A percentile compares a stretch with the other conserved stretches of the same genome.
These are phyloP conservation scores for Sakesphorus luctuosus DNA, from an alignment of 2,113 vertebrate genomes.

Conservation along the genomic window DNA sequence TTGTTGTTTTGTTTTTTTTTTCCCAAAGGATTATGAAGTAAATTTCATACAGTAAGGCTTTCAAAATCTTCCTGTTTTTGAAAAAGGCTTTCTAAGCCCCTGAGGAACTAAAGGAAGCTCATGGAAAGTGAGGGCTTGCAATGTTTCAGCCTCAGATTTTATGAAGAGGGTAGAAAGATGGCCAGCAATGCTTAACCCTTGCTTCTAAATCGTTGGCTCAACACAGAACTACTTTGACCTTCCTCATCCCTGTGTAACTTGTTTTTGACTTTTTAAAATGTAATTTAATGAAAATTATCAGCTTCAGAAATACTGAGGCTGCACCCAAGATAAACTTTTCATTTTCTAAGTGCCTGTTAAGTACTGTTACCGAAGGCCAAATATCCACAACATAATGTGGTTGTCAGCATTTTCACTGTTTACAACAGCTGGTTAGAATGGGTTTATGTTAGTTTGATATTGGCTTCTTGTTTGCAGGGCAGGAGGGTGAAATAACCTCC, in stretches of 20 bases:
- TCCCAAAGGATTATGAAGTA: not conserved
- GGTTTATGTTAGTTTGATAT: not conserved
- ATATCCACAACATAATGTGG: not conserved
- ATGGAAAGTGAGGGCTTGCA: not conserved
- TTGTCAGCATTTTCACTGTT: not conserved
- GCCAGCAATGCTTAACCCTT: not conserved
- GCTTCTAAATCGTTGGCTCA: not conserved
- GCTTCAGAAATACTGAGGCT: not conserved
- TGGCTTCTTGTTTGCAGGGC: not conserved
- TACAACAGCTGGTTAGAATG: not conserved
- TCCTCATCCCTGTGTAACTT: not conserved
- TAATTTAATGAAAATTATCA: not conserved
- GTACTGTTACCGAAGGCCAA: not conserved
- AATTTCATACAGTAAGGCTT: not conserved
- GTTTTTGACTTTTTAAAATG: fast-evolving
- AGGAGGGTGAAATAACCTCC: not conserved
- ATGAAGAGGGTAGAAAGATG: not conserved
- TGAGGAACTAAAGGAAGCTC: not conserved
- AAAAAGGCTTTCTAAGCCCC: not conserved
- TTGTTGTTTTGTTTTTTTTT: not conserved
- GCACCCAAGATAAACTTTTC: not conserved
- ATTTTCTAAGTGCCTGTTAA: not conserved
- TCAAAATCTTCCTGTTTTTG: not conserved
- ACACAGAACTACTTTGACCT: not conserved
- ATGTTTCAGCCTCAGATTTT: not conserved